Base-by-base conservation (phyloP, 2,113 vertebrate genomes). In the Lamprologus lemairii region DNA sequence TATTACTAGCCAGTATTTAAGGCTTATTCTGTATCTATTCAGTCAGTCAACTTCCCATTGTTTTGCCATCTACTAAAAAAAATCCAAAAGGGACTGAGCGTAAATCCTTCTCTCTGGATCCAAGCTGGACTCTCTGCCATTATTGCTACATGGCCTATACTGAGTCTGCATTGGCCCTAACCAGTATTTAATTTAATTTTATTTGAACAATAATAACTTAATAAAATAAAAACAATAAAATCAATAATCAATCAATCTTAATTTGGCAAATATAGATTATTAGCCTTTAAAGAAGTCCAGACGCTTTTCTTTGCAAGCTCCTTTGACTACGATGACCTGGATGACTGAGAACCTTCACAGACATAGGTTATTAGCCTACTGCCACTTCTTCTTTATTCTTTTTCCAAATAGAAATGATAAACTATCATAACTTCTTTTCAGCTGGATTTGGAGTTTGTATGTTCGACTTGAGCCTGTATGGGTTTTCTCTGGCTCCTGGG, bases 101-200 rank as follows among this genome's bases (percentile, higher is more conserved):
- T 71, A 71, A 40, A 71, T 71, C 35, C 35, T 14, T 71, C 35
- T 42, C n/a, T 71, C n/a, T 68, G 19, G 63, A 40, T 37, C 63
- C 5, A 23, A 68, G 63, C 3, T 68, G 63, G 11, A 68, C n/a
- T 37, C 19, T 21, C 11, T 40, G 60, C 31, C 33, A 65, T 65
- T 37, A 40, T 40, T 37, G 35, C n/a, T 40, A 0, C 2, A 14
- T 0, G 0, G 11, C 19, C 19, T 68, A 23, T 3, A 68, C 63
- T 14, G 63, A 14, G 33, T 68, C 63, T 68, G 6, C 4, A 14
- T 21, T 68, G 19, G 63, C 28, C 33, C 11, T 37, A 68, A 68
- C 19, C 10, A 68, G 35, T 68, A 21, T 68, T 40, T 68, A 1
- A 68, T 65, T 60, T 60, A 0, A 28, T 60, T 68, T 13, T 4